A percentile compares a stretch with the other conserved stretches of the same genome.
These are phyloP conservation scores for Oryzias dopingdopingensis DNA, from an alignment of 2,797 vertebrate species.

Conservation along the genomic window DNA sequence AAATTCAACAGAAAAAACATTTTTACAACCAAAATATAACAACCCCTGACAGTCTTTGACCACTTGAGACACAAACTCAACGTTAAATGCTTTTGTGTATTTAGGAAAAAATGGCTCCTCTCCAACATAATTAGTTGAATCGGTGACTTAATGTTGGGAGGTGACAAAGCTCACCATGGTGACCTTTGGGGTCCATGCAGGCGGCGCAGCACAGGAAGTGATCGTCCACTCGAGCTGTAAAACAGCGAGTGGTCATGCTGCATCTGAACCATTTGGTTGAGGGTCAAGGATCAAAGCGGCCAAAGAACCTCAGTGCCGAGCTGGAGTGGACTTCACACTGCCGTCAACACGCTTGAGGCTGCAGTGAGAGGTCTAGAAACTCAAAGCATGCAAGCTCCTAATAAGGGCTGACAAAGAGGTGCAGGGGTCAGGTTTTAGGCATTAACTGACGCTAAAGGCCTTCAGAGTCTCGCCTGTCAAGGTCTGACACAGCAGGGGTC, in stretches of 20 bases:
- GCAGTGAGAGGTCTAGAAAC: background rate
- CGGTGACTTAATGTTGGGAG: too few species aligned
- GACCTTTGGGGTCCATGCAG: background rate
- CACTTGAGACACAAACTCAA: too few species aligned
- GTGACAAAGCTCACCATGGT: too few species aligned
- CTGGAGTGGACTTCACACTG: conserved; percentile 2
- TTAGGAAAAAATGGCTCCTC: too few species aligned
- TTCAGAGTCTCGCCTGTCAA: background rate
- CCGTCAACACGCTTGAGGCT: background rate
- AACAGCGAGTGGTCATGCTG: conserved; percentile 48
- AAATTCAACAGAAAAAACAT: too few species aligned
- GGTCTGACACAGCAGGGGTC: background rate
- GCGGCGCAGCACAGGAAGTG: conserved; percentile 33
- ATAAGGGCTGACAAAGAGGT: conserved; percentile 1
- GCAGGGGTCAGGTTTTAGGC: background rate
- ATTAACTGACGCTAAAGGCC: background rate
- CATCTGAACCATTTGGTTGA: conserved; percentile 51
- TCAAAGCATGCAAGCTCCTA: background rate
- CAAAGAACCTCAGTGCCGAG: background rate
- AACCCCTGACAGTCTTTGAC: too few species aligned
- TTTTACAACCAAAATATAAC: too few species aligned
- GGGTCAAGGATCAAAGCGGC: conserved; percentile 53
- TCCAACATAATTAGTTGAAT: too few species aligned
- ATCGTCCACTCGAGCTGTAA: conserved; percentile 44
- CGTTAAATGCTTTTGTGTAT: too few species aligned